These are phyloP conservation scores for Lepidocyrtinus sp. DNA, from an alignment of 2,888 invertebrate species.

Conservation along the genomic window DNA sequence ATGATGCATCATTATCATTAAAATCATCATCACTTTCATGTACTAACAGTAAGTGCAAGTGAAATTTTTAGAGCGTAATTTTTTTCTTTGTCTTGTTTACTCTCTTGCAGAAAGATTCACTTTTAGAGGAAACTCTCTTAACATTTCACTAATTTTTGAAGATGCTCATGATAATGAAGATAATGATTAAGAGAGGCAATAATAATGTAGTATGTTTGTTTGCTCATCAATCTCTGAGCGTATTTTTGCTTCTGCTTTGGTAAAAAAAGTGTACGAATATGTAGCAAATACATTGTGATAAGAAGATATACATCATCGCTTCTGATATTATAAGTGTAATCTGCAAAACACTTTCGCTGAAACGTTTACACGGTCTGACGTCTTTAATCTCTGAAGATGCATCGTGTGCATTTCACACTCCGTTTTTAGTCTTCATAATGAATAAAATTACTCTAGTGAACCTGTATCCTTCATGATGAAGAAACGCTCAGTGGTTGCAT, in stretches of 20 bases:
- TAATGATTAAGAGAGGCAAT: constrained; percentile 14
- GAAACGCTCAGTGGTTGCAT: not conserved
- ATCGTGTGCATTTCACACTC: constrained; percentile 29
- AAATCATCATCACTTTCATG: constrained; percentile 8
- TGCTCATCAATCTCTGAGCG: constrained; percentile 30
- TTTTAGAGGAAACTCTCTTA: constrained; percentile 31
- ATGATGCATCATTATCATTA: constrained; percentile 13
- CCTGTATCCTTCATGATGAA: not conserved
- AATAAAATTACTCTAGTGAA: not conserved
- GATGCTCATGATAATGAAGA: constrained; percentile 30
- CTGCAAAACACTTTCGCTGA: constrained; percentile 39
- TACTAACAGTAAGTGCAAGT: not conserved
- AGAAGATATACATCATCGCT: not conserved
- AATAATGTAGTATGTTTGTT: constrained; percentile 47
- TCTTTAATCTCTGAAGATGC: not conserved
- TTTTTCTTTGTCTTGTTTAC: constrained; percentile 34
- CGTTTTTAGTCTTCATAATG: not conserved
- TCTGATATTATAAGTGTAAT: not conserved
- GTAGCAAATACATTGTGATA: not conserved
- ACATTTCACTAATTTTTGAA: constrained; percentile 38
- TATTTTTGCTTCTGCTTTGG: not conserved
- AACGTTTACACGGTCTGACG: constrained; percentile 37
- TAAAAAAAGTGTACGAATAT: not conserved
- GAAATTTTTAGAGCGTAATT: constrained; percentile 50
- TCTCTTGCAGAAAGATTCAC: not conserved